Evolutionary conservation across 2,888 invertebrate genomes (phyloP), one percentile per base, ranked within the genome.

Genomic region (Limenitis arthemis): DNA sequence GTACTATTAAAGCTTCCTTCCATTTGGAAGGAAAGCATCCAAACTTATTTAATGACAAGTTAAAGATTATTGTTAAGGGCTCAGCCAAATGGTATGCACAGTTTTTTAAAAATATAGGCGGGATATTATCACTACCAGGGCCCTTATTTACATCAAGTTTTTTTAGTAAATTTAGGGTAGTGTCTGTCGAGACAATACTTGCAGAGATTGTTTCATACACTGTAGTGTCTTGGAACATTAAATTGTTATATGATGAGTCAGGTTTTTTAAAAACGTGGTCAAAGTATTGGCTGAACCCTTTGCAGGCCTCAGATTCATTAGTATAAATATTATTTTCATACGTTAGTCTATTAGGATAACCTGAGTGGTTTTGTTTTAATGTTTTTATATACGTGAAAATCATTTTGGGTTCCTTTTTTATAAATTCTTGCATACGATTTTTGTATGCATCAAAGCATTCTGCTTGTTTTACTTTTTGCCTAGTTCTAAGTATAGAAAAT

Each of bases 241-340:
- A 5, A 8, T 8, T n/a, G 11, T 46, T 28, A 20, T 50, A 39
- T 11, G 34, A 30, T 20, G 31, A n/a, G 8, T 12, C 34, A 1
- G 51, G 51, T 30, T 39, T 28, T 9, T n/a, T 36, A 31, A 40
- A 51, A 12, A 51, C 46, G 34, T 40, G 44, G n/a, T 51, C 46
- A 32, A 51, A 51, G 8, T 36, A 46, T 36, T 47, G 30, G 12
- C 41, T 47, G 29, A 51, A 51, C 4, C 41, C 46, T 8, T 34
- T n/a, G 12, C 51, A 51, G 4, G 12, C 37, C 5, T 30, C 12
- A n/a, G 31, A 8, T n/a, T 41, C 47, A 29, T 46, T 12, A 6
- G 8, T 42, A 20, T 47, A 51, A 6, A 31, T 41, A 5, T 7
- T 37, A 36, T 34, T 12, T n/a, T n/a, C n/a, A 2, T 37, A 34